Conservation (phyloP, 2,888 invertebrate genomes). For the Plebejus argus region DNA sequence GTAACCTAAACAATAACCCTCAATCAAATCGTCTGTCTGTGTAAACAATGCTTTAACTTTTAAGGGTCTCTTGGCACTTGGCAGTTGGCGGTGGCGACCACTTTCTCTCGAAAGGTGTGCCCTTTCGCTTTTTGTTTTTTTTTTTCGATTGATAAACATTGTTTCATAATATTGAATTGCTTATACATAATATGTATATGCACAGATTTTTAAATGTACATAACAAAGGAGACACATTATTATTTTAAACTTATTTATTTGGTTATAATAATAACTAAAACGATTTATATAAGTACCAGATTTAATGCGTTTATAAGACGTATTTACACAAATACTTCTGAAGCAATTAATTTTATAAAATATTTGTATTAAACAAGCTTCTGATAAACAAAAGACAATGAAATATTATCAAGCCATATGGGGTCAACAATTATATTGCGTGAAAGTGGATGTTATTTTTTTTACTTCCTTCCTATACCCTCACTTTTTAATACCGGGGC, state of each 20-base stretch:
- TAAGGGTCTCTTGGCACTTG: conserved; percentile 13
- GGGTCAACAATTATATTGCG: conserved; percentile 60
- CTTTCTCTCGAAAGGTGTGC: conserved; percentile 28
- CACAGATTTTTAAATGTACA: not conserved
- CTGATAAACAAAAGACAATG: not conserved
- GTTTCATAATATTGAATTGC: not conserved
- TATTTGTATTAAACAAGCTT: not conserved
- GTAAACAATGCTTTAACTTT: conserved; percentile 1
- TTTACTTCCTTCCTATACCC: conserved; percentile 79
- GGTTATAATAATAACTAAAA: no score
- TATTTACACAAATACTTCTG: not conserved
- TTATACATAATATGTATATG: no score
- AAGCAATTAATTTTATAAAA: no score
- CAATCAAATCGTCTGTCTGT: not conserved
- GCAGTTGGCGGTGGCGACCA: conserved; percentile 14
- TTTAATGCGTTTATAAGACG: not conserved
- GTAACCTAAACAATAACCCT: not conserved
- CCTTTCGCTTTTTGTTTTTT: conserved; percentile 30
- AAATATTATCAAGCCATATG: conserved; percentile 54
- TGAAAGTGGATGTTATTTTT: conserved; percentile 72
- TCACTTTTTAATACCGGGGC: conserved; percentile 72
- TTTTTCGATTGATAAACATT: not conserved
- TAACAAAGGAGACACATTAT: not conserved
- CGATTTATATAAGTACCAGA: no score
- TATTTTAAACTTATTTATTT: not conserved